phyloP scores from a whole-genome alignment of 2,797 vertebrate species.

The Sebastes kiyomatsui region DNA sequence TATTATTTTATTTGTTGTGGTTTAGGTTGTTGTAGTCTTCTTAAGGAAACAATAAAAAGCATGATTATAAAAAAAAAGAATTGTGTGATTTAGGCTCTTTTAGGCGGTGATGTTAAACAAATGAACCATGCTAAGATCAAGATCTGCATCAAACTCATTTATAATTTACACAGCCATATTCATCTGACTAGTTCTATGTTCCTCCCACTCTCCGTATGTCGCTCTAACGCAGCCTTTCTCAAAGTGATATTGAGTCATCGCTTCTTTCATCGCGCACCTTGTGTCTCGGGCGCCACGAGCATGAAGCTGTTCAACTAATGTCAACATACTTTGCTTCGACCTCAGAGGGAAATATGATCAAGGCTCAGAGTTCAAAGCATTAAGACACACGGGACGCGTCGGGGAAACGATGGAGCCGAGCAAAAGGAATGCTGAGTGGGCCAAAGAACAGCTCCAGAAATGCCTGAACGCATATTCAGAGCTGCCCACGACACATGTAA shows the following conservation, averaged over 20 bases:
- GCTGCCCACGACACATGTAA: conserved; percentile 77
- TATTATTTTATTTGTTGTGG: too few relatives aligned
- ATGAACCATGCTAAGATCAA: neutral
- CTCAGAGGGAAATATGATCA: conserved; percentile 12
- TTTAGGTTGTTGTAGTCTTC: too few relatives aligned
- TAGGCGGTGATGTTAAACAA: neutral
- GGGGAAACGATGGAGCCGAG: conserved; percentile 30
- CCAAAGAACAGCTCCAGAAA: conserved; percentile 71
- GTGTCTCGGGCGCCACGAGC: neutral
- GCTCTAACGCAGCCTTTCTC: neutral
- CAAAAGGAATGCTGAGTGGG: conserved; percentile 82
- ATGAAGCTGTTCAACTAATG: conserved; percentile 9
- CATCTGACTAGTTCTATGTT: conserved; percentile 21
- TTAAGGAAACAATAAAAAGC: too few relatives aligned
- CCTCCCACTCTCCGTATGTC: conserved; percentile 52
- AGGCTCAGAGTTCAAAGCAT: neutral
- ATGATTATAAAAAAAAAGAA: neutral
- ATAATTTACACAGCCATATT: conserved; percentile 31
- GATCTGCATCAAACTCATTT: conserved; percentile 13
- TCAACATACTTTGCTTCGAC: conserved; percentile 1
- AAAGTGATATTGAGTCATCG: conserved; percentile 45
- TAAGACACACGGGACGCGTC: conserved; percentile 3
- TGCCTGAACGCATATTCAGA: conserved; percentile 79
- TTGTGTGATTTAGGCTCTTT: neutral
- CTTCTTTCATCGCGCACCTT: neutral